Evolutionary conservation across 2,888 invertebrate species (phyloP), one percentile per base, ranked within the genome.

Genomic region (Calliscelio sp.): DNA sequence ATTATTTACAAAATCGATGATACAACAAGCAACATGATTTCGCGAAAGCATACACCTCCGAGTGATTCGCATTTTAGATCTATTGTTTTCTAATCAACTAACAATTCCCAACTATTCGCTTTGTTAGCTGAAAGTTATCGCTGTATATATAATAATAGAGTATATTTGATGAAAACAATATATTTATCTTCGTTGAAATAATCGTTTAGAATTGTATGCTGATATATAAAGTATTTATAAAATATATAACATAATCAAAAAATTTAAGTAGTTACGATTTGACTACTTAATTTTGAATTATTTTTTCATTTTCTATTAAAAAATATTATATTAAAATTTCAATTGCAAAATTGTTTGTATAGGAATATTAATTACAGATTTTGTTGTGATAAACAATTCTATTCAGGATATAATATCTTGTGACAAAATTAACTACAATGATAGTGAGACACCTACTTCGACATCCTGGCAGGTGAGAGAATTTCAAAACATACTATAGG

Each of bases 401-500:
- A 3, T 11, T 1, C 20, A 20, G 1, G 3, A 49, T 16, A 8
- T 25, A 59, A 73, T 22, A 16, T 51, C 51, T 4, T 41, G 16
- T 6, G 20, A 61, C 20, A 49, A 61, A 74, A 74, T 44, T 63
- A 20, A 44, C 28, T 53, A 28, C 28, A 65, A 74, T 65, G 59
- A 68, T 68, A 59, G 22, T 8, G 51, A 74, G 63, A 51, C 44
- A 55, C 20, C 49, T 35, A 77, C 80, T 81, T 87, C 61, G 57
- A 63, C 57, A 71, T 70, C 61, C 46, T 51, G 49, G 68, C 81
- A 78, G 85, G 85, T 86, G 87, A 85, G 84, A 86, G 84, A 81
- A 77, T 71, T 85, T 83, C 61, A 73, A 80, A 77, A 71, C 68
- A 68, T 75, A 20, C 46, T 65, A n/a, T n/a, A 75, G 71, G 57